A percentile compares a stretch with the other conserved stretches of the same genome.
Evolutionary conservation across 2,888 invertebrate genomes (phyloP).

Genomic region (Watsonalla binaria): DNA sequence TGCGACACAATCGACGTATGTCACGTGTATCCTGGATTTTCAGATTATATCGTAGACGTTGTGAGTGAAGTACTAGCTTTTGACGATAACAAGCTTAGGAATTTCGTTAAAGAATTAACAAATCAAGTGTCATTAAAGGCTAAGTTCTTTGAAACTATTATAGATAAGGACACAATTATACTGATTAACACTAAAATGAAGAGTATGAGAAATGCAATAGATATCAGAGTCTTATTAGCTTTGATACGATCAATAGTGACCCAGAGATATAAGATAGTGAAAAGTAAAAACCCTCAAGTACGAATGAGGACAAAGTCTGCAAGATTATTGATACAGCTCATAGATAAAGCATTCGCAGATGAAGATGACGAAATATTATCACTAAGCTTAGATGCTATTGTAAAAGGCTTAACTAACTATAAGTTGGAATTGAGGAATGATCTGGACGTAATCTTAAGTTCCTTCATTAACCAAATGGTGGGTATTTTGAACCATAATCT

Average conservation of each 20-base stretch:
- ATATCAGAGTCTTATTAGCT: conserved; percentile 19
- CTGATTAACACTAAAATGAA: conserved; percentile 15
- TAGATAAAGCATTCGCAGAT: conserved; percentile 32
- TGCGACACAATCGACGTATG: conserved; percentile 31
- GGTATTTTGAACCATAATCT: conserved; percentile 22
- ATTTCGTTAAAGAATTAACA: conserved; percentile 10
- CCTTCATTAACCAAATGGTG: conserved; percentile 23
- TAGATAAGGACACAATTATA: conserved; percentile 19
- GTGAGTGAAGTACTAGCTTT: conserved; percentile 28
- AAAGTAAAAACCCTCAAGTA: conserved; percentile 9
- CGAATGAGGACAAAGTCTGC: conserved; percentile 27
- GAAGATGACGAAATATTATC: conserved; percentile 22
- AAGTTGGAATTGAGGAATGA: conserved; percentile 5
- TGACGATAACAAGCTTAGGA: conserved; percentile 20
- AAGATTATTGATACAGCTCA: conserved; percentile 36
- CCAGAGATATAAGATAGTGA: conserved; percentile 25
- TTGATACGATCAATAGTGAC: conserved; percentile 18
- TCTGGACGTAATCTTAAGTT: conserved; percentile 15
- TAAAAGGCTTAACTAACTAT: conserved; percentile 25
- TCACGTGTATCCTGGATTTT: conserved; percentile 33
- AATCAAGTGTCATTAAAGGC: conserved; percentile 12
- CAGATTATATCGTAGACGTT: conserved; percentile 32
- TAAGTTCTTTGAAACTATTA: conserved; percentile 21
- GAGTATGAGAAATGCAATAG: conserved; percentile 3
- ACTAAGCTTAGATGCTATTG: conserved; percentile 22